A percentile compares a stretch with the other conserved stretches of the same genome.
Evolutionary conservation across 2,113 vertebrate genomes (phyloP).

Genomic region (Calyptomena viridis): DNA sequence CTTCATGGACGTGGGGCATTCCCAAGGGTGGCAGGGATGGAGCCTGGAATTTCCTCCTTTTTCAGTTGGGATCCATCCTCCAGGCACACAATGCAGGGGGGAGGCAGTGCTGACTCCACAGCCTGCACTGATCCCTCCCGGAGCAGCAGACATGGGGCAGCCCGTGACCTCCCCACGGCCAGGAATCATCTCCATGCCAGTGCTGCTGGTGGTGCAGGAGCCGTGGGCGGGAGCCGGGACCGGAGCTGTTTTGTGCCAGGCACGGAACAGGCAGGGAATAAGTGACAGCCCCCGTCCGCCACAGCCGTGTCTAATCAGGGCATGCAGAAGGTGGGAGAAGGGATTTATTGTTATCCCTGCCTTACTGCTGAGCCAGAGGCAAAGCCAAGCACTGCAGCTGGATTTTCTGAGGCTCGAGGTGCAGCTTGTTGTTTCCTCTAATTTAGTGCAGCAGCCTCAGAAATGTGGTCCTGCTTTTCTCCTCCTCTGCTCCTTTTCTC

Average conservation of each 20-base stretch:
- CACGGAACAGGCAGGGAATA: neutral
- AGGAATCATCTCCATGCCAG: neutral
- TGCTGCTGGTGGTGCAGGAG: neutral
- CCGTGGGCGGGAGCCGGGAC: neutral
- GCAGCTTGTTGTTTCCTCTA: neutral
- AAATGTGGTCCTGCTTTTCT: neutral
- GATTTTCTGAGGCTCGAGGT: neutral
- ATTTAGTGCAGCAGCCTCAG: neutral
- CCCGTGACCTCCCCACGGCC: neutral
- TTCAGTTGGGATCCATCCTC: neutral
- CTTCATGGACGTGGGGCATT: neutral
- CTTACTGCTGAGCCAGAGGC: slow-evolving; percentile 9
- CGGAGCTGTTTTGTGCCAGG: neutral
- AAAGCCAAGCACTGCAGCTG: neutral
- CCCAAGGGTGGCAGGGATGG: neutral
- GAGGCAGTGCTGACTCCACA: neutral
- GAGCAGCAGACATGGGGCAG: neutral
- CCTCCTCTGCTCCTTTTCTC: neutral
- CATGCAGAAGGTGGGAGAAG: slow-evolving; percentile 22
- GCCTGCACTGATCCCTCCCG: neutral
- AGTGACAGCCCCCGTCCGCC: neutral
- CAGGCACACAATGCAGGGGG: rapidly evolving
- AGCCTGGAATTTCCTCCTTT: neutral
- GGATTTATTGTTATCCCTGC: slow-evolving; percentile 32
- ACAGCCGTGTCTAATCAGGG: neutral